Evolutionary conservation across 1,140 invertebrate species (phyloP), one percentile per base, ranked within the genome.

Genomic region (Bilobella aurantiaca): DNA sequence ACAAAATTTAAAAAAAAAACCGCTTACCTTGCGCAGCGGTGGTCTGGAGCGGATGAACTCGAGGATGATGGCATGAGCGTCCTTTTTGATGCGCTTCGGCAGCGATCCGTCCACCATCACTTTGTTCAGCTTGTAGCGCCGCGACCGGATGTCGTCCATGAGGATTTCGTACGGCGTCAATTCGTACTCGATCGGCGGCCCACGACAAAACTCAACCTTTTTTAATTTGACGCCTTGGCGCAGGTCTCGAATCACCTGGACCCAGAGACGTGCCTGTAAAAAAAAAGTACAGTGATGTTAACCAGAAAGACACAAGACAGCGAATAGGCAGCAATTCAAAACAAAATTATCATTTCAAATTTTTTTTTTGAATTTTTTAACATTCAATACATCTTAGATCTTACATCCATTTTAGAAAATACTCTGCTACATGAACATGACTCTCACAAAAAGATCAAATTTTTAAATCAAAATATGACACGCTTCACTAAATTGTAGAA

Each of bases 101-200:
- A 93, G 86, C 76, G 86, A 84, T 34, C 88, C 89, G 76, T 93
- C 88, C 0, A 91, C 82, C 84, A 85, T 85, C 65, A 86, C 87
- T 78, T 90, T 89, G 64, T 81, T 80, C 25, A 83, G 76, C 74
- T 87, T 90, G 79, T 93, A 96, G 73, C 88, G 83, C 73, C 89
- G 85, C 28, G 88, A 87, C 71, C 92, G 80, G 70, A 98, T 97
- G 75, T 97, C 94, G 74, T 97, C 91, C 87, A 97, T 93, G 16
- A 98, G 81, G 74, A 95, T 95, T 80, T 97, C 94, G 76, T 96
- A 96, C 5, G 94, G 94, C n/a, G 94, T 98, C 67, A 96, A 77
- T 78, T 96, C 91, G 78, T 89, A 97, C 78, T 96, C 93, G 63
- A 89, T 83, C 49, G 78, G 73, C 14, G 85, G 81, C 42, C 84